A percentile compares a stretch with the other conserved stretches of the same genome.
Evolutionary conservation across 35 echinoderm and acorn worm species (phyloP).

Genomic region (Lytechinus variegatus): DNA sequence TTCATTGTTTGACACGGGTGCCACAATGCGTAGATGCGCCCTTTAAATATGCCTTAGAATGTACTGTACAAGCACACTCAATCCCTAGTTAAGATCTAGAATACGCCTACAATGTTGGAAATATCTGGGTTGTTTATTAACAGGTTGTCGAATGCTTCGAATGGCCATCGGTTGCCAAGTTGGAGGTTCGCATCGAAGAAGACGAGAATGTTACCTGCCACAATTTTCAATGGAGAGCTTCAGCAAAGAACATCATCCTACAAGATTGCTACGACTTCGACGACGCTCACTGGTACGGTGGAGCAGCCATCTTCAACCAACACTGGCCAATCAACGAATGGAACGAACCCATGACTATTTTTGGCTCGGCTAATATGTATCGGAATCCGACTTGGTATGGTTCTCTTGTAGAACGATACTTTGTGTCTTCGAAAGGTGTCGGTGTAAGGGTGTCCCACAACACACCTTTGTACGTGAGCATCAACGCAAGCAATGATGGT

Average conservation of each 20-base stretch:
- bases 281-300: slow-evolving; percentile 77
- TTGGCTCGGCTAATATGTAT: slow-evolving; percentile 54
- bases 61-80: too few species aligned
- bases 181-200: slow-evolving; percentile 48
- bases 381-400: slow-evolving; percentile 59
- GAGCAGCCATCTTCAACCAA: slow-evolving; percentile 64
- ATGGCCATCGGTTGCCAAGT: neutral
- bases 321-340: slow-evolving; percentile 79
- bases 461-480: slow-evolving; percentile 72
- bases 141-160: slow-evolving; percentile 15
- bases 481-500: slow-evolving; percentile 15
- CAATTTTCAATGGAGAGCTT: slow-evolving; percentile 63
- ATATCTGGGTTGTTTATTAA: neutral
- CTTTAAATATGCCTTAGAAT: too few species aligned
- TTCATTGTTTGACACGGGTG: too few species aligned
- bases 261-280: slow-evolving; percentile 70
- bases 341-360: slow-evolving; percentile 74
- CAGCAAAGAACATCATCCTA: neutral
- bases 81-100: neutral
- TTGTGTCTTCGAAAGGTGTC: slow-evolving; percentile 68
- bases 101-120: neutral
- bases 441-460: slow-evolving; percentile 56
- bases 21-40: too few species aligned
- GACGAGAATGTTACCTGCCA: slow-evolving; percentile 53
- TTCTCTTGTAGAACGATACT: slow-evolving; percentile 75